Conservation (phyloP, 1,140 invertebrate genomes). For the Penaeus vannamei region DNA sequence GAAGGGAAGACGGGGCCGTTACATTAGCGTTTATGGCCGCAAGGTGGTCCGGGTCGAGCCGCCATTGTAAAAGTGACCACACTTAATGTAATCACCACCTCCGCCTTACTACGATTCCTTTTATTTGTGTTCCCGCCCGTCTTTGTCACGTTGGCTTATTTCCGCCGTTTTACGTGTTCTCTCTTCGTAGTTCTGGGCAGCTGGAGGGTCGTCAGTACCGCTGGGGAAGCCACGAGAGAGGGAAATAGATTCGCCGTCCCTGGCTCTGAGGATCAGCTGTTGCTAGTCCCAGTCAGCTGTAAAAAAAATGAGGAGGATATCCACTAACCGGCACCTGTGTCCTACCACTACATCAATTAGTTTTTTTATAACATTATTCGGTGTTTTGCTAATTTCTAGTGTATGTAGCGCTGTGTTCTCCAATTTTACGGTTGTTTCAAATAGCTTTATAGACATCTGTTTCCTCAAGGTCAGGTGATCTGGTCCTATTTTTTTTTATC, state of each 20-base stretch:
- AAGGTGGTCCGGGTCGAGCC: conserved; percentile 8
- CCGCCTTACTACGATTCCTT: neutral
- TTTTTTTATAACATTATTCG: conserved; percentile 9
- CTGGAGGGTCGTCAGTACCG: no score
- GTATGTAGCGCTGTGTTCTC: neutral
- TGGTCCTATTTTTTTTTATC: neutral
- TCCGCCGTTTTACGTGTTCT: no score
- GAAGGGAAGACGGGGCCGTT: neutral
- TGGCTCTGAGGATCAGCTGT: no score
- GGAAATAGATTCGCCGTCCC: no score
- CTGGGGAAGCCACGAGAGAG: no score
- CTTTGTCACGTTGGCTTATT: no score
- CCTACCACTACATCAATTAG: neutral
- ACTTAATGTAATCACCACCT: neutral
- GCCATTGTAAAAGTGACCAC: conserved; percentile 28
- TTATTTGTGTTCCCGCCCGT: neutral
- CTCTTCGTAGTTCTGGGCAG: no score
- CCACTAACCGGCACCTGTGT: no score
- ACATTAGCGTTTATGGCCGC: conserved; percentile 20
- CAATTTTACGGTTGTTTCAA: conserved; percentile 1
- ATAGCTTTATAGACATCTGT: conserved; percentile 21
- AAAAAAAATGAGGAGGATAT: no score
- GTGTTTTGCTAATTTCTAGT: conserved; percentile 26
- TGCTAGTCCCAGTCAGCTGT: no score
- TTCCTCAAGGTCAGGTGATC: neutral